Conservation (phyloP, 2,113 vertebrate genomes). For the Prinia subflava region DNA sequence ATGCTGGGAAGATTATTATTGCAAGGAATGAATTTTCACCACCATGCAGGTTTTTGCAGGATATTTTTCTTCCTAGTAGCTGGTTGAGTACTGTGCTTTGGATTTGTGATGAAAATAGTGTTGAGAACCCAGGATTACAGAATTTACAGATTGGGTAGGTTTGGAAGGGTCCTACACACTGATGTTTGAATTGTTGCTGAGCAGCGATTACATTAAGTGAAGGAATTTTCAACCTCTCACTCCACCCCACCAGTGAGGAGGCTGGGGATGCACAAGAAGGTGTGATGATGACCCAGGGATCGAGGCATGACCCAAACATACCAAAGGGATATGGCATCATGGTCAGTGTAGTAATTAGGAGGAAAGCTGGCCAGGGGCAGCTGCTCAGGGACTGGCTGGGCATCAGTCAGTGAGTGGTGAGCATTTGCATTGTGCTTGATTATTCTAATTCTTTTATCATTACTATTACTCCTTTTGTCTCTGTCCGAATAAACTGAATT, state of each 20-base stretch:
- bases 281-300: not conserved
- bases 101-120: not conserved
- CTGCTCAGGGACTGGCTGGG: not conserved
- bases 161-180: not conserved
- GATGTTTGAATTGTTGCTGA: not conserved
- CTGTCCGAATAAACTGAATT: not conserved
- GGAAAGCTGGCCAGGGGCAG: not conserved
- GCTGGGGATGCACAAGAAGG: not conserved
- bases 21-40: not conserved
- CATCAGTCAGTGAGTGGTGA: not conserved
- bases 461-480: not conserved
- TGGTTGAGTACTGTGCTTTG: not conserved
- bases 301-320: not conserved
- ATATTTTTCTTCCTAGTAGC: not conserved
- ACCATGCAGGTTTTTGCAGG: not conserved
- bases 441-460: not conserved
- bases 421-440: not conserved
- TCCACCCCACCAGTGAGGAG: not conserved
- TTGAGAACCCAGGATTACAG: not conserved
- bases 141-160: not conserved
- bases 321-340: not conserved
- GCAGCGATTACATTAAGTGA: not conserved
- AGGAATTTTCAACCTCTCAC: not conserved
- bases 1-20: not conserved
- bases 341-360: not conserved